Percentiles rank a stretch among this genome's conserved stretches.
Conservation (phyloP, 2,113 vertebrate genomes). For the Promerops cafer region DNA sequence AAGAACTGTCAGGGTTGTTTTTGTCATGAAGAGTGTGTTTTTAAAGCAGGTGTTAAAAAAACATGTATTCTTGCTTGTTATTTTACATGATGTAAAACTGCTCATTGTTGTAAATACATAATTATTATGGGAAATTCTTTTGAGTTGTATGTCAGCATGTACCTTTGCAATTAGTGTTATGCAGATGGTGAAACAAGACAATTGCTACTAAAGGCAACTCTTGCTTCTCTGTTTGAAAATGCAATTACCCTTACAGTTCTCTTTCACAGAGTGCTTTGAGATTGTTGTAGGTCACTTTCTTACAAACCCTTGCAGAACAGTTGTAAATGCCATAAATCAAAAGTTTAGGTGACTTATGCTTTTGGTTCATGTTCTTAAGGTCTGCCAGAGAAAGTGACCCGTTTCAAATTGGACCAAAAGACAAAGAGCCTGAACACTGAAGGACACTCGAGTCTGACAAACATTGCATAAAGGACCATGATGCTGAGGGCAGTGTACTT, state of each 20-base stretch:
- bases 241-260: background rate
- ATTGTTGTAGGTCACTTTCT: constrained; percentile 1
- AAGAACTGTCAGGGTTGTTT: background rate
- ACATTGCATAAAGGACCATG: background rate
- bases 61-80: background rate
- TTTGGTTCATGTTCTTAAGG: background rate
- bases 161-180: background rate
- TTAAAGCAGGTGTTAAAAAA: background rate
- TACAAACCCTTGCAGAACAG: background rate
- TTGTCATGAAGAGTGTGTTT: background rate
- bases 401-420: background rate
- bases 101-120: background rate
- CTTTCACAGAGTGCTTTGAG: background rate
- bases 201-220: background rate
- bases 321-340: background rate
- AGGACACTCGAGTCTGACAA: background rate
- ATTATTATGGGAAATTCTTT: background rate
- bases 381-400: background rate
- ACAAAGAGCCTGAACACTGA: background rate
- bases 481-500: background rate
- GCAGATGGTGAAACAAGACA: background rate
- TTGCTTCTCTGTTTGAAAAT: background rate
- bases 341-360: background rate
- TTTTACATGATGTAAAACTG: background rate
- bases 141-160: background rate